Base-by-base conservation (phyloP, 2,888 invertebrate genomes). In the Strigamia transsilvanica region DNA sequence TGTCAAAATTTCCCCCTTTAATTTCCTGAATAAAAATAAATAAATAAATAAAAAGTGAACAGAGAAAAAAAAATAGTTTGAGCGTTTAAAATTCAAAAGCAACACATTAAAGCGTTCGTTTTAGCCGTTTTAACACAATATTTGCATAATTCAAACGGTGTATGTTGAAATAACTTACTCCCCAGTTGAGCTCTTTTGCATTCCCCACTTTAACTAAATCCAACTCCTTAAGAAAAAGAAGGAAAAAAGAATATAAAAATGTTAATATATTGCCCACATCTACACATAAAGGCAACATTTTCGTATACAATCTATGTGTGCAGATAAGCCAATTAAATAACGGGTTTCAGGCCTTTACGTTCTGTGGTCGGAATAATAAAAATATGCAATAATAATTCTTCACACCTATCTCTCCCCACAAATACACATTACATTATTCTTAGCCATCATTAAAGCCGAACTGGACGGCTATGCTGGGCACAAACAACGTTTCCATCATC, bases 261-360 rank as follows among this genome's bases (percentile, higher is more conserved):
- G n/a, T 51, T 51, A 51, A 51, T 51, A 51, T 51, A 51, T 51
- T 51, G n/a, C 51, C 15, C 51, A 7, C 38, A 51, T 18, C n/a
- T 51, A 51, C 51, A 10, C 51, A 51, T 51, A 51, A 51, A 51
- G 15, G 51, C 51, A 15, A n/a, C 51, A 51, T 51, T 51, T 51
- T 51, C 18, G 4, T 46, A 46, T 46, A 46, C 46, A 46, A 46
- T 51, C 51, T 51, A 51, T 51, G 51, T 51, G 51, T 6, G 51
- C 51, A 51, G 51, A 51, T 51, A 51, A 51, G 51, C 51, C 51
- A 51, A 51, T 51, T 51, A 51, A 51, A 51, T 51, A 51, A 51
- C 51, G 51, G 51, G 51, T 51, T 51, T 51, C n/a, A 15, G 18
- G n/a, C 51, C n/a, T 18, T 51, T 51, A 51, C 15, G 51, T 18